Evolutionary conservation across 2,797 vertebrate species (phyloP), one percentile per base, ranked within the genome.

Genomic region (Danio tinwini): DNA sequence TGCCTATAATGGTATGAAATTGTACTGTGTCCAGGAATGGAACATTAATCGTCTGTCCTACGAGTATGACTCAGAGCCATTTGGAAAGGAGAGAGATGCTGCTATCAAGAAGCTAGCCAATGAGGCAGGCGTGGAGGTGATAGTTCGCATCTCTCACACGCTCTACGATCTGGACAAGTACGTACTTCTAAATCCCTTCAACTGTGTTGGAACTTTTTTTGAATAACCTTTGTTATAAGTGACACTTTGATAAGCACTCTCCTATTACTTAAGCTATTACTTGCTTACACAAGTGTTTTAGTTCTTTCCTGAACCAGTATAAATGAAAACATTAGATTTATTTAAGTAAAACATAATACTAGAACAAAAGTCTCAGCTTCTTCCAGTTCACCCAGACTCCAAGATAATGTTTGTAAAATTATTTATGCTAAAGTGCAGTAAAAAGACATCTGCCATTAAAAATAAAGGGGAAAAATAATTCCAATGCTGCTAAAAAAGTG

Each of bases 81-180:
- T 87, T 58, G 87, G 89, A 8, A 88, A 86, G 42, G 88, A 90
- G 69, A 80, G 86, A 39, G 86, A 90, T 64, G 86, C 88, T 13
- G 85, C 87, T 39, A 88, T 90, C 76, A 87, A 86, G 70, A 89
- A 90, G 81, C 70, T 90, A 84, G 88, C 89, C 13, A 83, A 64
- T 9, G 86, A 90, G 80, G 85, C 86, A 5, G 87, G 86, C 2
- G 88, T 90, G 83, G 85, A 90, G 82, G 86, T 87, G 64, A 83
- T 76, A 0, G 88, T 90, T 45, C 85, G 80, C 58, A 88, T 88
- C 81, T 89, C 87, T 42, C 86, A 90, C 85, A 90, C 89, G 10
- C 88, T 90, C 78, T 89, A 90, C 21, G 81, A 89, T 76, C 84
- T 90, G 47, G 87, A 88, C 83, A 89, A 82, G 89, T 89, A 81